Conservation (phyloP, 2,113 vertebrate genomes). For the Perca schrenkii region DNA sequence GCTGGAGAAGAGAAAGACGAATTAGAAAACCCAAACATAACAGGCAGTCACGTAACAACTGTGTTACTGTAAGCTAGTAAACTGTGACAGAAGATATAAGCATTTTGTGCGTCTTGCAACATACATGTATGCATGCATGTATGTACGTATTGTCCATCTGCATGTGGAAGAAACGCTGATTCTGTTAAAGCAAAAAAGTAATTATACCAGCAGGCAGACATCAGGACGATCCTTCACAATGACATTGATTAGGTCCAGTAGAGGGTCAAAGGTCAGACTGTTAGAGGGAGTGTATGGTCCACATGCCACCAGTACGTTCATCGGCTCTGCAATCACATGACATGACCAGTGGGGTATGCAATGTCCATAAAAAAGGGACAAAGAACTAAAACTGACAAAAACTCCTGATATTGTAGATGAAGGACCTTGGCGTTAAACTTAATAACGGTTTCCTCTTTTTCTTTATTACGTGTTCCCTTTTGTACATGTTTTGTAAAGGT, state of each 20-base stretch:
- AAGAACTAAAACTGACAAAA: not conserved
- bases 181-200: not conserved
- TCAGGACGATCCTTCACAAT: slow-evolving; percentile 89
- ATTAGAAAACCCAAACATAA: slow-evolving; percentile 1
- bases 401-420: not conserved
- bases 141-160: no score
- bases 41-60: not conserved
- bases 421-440: not conserved
- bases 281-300: slow-evolving; percentile 93
- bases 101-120: not conserved
- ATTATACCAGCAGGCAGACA: slow-evolving; percentile 90
- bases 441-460: no score
- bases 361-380: not conserved
- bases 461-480: no score
- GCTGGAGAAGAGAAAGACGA: slow-evolving; percentile 73
- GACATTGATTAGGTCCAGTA: slow-evolving; percentile 88
- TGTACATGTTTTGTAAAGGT: no score
- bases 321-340: slow-evolving; percentile 73
- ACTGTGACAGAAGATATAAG: not conserved
- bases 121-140: not conserved
- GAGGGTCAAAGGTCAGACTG: slow-evolving; percentile 89
- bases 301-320: slow-evolving; percentile 89
- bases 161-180: not conserved
- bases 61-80: not conserved
- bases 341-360: not conserved